These are phyloP conservation scores for Prionailurus viverrinus DNA, from an alignment of 2,113 vertebrate species.

Conservation along the genomic window DNA sequence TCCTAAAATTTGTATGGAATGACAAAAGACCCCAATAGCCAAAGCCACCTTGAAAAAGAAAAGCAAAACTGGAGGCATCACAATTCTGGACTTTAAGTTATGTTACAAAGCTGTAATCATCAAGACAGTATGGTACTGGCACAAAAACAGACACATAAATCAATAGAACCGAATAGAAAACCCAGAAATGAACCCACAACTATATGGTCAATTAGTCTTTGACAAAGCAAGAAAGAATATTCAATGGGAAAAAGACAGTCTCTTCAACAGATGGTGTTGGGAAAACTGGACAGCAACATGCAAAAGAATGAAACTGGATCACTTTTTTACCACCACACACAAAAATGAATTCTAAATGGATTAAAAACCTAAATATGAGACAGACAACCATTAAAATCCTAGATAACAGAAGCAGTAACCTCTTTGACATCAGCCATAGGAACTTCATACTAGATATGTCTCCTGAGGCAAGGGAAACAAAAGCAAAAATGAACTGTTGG, in stretches of 20 bases:
- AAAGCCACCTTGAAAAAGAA: background rate
- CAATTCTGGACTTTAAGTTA: background rate
- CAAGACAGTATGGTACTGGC: background rate
- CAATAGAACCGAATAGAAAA: background rate
- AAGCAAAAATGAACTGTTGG: background rate
- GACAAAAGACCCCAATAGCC: background rate
- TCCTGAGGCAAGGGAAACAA: background rate
- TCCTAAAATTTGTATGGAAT: background rate
- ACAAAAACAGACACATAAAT: background rate
- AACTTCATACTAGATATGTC: background rate
- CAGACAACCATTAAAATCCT: background rate
- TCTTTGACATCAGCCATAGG: background rate
- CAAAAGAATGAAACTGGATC: background rate
- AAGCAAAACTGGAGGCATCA: background rate
- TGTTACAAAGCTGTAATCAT: background rate
- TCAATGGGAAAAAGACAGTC: background rate
- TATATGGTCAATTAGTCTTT: background rate
- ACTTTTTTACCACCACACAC: background rate
- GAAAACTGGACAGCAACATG: background rate
- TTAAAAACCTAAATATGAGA: background rate
- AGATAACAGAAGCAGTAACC: background rate
- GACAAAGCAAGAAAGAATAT: background rate
- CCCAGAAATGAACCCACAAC: background rate
- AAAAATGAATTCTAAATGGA: background rate
- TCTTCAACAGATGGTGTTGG: background rate